phyloP scores from a whole-genome alignment of 1,140 invertebrate genomes.

The Listronotus oregonensis region DNA sequence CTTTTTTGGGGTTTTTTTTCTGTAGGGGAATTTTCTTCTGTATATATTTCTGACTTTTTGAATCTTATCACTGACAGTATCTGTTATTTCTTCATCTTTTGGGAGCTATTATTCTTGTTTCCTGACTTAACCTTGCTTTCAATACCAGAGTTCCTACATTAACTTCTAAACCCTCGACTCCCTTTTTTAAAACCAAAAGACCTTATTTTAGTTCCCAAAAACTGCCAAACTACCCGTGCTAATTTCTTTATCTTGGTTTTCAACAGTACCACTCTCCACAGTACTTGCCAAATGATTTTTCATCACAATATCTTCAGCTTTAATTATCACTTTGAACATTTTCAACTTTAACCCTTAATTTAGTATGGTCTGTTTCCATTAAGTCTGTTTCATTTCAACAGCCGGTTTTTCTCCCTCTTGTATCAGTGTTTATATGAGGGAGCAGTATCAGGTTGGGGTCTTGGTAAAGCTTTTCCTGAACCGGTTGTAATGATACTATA shows the following conservation, averaged over 20 bases:
- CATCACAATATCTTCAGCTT: background rate
- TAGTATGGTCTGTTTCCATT: background rate
- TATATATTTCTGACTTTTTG: no score
- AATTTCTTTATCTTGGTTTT: background rate
- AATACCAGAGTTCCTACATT: no score
- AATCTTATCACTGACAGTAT: no score
- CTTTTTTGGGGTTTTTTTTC: no score
- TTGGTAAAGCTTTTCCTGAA: background rate
- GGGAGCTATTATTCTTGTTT: no score
- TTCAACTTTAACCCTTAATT: background rate
- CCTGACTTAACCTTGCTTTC: no score
- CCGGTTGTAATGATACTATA: background rate
- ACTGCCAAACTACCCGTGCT: background rate
- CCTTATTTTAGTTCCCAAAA: conserved; percentile 3
- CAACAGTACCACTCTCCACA: background rate
- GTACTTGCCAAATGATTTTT: background rate
- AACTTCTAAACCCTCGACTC: no score
- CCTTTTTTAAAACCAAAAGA: conserved; percentile 9
- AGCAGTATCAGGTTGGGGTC: background rate
- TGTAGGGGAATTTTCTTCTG: no score
- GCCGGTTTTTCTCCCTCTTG: background rate
- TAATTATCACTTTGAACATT: background rate
- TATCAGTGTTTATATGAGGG: background rate
- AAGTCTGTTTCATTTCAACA: conserved; percentile 6
- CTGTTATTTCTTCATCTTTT: no score